Base-by-base conservation (phyloP, 2,113 vertebrate species). In the Atherinomorus stipes region DNA sequence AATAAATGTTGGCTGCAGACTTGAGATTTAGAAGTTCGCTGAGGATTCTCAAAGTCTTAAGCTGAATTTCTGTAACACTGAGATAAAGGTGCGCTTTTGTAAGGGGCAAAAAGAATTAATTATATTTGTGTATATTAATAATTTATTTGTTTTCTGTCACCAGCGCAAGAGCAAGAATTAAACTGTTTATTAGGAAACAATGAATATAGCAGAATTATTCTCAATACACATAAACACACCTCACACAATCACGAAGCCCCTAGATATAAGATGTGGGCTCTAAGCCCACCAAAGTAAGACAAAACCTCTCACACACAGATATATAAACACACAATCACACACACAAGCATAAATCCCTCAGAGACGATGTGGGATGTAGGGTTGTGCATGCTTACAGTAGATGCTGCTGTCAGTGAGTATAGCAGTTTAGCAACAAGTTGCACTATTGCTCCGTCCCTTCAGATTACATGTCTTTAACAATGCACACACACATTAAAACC, bases 341-440 rank as follows among this genome's bases (percentile, higher is more conserved):
- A 64, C 18, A 26, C 65, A 56, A 0, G 44, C 66, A 54, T 11
- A 68, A n/a, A 64, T 42, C 72, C 71, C 81, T 60, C 19, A 58
- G 61, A 83, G 61, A 61, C 60, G 52, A 76, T 64, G 50, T 74
- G 64, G 63, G 69, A 75, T 81, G 78, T 65, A 81, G 85, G 62
- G 78, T 70, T 76, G 81, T 78, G 63, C 59, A 56, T 71, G 68
- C 54, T 52, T 62, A n/a, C n/a, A n/a, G n/a, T n/a, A n/a, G 12
- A 51, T 70, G 64, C 71, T 63, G 66, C 56, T 56, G 72, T 63
- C 62, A 53, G 13, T 71, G 66, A 62, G 11, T 72, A 64, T 0
- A 85, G 64, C 78, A 60, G 42, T 23, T 61, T 64, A 62, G 65
- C 80, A 85, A 75, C 6, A 22, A 71, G 80, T 68, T 15, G 31